phyloP scores from a whole-genome alignment of 1,140 invertebrate genomes.

The Drosophila littoralis region DNA sequence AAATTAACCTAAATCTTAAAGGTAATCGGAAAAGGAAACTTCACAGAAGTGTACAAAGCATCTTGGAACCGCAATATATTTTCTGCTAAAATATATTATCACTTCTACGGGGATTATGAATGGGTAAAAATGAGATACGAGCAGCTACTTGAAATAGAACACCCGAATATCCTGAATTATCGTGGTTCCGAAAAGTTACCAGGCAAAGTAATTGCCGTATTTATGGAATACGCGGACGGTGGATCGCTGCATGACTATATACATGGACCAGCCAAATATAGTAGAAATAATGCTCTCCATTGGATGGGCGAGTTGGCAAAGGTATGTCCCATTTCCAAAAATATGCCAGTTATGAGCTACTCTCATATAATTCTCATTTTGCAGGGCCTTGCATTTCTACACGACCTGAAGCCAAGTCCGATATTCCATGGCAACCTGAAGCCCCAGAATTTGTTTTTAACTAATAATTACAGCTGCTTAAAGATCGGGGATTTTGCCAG shows the following conservation, averaged over 20 bases:
- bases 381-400: slow-evolving; percentile 7
- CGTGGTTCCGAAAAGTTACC: background rate
- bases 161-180: background rate
- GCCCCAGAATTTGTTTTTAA: slow-evolving; percentile 13
- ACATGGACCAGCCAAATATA: background rate
- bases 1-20: too few species aligned
- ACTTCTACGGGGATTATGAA: background rate
- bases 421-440: slow-evolving; percentile 13
- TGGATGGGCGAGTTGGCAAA: slow-evolving; percentile 12
- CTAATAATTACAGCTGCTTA: background rate
- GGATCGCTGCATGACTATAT: slow-evolving; percentile 1
- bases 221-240: background rate
- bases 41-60: background rate
- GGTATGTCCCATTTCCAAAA: background rate
- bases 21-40: too few species aligned
- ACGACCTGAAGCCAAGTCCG: background rate
- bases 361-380: background rate
- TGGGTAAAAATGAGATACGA: background rate
- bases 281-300: background rate
- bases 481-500: slow-evolving; percentile 15
- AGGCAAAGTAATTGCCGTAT: background rate
- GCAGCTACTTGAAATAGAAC: background rate
- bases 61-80: background rate
- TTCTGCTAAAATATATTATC: background rate
- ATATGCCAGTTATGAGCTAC: too few species aligned